Base-by-base conservation (phyloP, 2,113 vertebrate genomes). In the Solenodon paradoxus region DNA sequence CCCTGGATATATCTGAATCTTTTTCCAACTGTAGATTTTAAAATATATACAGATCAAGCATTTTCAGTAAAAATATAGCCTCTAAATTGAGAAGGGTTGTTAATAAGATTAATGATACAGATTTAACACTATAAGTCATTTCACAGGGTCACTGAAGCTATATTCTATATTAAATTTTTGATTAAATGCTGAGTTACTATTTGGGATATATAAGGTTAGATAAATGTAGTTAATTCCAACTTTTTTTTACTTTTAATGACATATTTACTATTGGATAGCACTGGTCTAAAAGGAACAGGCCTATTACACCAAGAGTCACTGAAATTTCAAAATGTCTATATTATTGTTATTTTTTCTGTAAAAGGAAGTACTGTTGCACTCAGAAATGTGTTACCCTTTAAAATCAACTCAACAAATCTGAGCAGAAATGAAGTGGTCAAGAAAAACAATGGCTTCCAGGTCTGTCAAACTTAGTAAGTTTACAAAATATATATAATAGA, bases 11-110 rank as follows among this genome's bases (percentile, higher is more conserved):
- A 77, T 77, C 42, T 81, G 77, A 30, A 30, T 22, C 30, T 68
- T 47, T 84, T 79, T 90, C 63, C 38, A 83, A 78, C 13, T 22
- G 38, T 17, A 78, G 74, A 38, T 93, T 86, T 95, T 83, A 94
- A 45, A 15, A 71, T 81, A 81, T 81, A n/a, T 53, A 72, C 0
- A 72, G 8, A 87, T 49, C 30, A 88, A 79, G 30, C 45, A 69
- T 55, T 71, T 86, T 63, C 68, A 79, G 26, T 79, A n/a, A 42
- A 74, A 90, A 93, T 66, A n/a, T 26, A 72, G 40, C 35, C 72
- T 66, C 28, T 74, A 32, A 71, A 30, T 75, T 74, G 35, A 85
- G 38, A 93, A 26, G 30, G 20, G 49, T 64, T 79, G 2, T 63
- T 49, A 78, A 47, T 40, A 72, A 64, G 55, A 15, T 91, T n/a